A percentile compares a stretch with the other conserved stretches of the same genome.
Evolutionary conservation across 2,113 vertebrate genomes (phyloP).

Genomic region (Collichthys lucidus): DNA sequence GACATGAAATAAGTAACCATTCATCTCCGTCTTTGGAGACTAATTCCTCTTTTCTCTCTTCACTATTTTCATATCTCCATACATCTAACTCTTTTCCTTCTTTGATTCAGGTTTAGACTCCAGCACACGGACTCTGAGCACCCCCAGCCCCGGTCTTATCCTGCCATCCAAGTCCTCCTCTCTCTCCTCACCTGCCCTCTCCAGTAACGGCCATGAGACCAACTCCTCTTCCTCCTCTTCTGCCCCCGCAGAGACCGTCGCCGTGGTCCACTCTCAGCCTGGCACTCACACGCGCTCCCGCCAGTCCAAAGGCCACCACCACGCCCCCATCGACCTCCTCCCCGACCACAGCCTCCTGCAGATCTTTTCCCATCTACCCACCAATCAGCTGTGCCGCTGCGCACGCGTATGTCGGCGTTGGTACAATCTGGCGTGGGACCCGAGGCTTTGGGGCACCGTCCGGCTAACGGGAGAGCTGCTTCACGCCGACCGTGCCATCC

Average conservation of each 20-base stretch:
- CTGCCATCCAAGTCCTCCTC: constrained; percentile 88
- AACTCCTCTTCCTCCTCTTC: constrained; percentile 92
- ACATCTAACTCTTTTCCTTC: background rate
- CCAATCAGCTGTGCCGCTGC: constrained; percentile 96
- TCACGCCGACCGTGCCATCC: constrained; percentile 93
- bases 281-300: constrained; percentile 87
- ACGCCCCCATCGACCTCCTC: constrained; percentile 88
- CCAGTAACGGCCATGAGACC: constrained; percentile 88
- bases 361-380: constrained; percentile 93
- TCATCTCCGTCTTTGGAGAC: background rate
- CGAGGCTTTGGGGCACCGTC: constrained; percentile 93
- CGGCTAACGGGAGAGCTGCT: constrained; percentile 92
- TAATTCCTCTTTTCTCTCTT: background rate
- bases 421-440: constrained; percentile 99
- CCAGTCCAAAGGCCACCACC: constrained; percentile 85
- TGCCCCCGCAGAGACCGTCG: constrained; percentile 91
- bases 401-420: constrained; percentile 94
- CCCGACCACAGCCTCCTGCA: constrained; percentile 91
- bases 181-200: constrained; percentile 88
- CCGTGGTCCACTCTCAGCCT: constrained; percentile 93
- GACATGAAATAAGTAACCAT: background rate
- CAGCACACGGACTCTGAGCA: constrained; percentile 95
- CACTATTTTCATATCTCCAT: background rate
- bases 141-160: constrained; percentile 95
- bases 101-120: constrained; percentile 89